Conservation (phyloP, 2,888 invertebrate species). For the Protula sp. region DNA sequence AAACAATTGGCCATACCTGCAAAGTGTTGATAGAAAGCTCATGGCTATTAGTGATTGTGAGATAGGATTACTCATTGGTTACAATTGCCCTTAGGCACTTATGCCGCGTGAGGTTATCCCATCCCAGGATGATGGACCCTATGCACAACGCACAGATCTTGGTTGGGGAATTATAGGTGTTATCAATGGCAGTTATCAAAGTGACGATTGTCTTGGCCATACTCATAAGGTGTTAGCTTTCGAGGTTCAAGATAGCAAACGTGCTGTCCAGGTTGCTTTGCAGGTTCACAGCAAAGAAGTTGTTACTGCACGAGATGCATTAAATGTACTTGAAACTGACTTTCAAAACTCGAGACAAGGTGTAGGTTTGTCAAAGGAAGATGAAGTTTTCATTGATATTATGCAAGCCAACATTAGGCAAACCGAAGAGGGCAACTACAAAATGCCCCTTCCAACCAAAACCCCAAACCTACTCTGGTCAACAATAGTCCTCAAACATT, state of each 20-base stretch:
- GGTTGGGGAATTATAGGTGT: not conserved
- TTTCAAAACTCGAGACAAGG: conserved; percentile 6
- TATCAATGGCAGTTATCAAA: too few relatives aligned
- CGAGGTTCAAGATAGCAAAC: too few relatives aligned
- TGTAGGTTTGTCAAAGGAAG: not conserved
- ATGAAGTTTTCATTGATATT: not conserved
- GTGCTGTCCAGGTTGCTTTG: not conserved
- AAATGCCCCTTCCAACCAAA: conserved; percentile 2
- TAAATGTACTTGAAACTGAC: conserved; percentile 7
- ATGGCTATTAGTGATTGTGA: not conserved
- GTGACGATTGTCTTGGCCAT: too few relatives aligned
- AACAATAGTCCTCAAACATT: too few relatives aligned
- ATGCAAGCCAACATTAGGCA: not conserved
- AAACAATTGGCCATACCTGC: not conserved
- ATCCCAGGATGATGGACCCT: not conserved
- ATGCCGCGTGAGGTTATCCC: not conserved
- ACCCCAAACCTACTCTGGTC: not conserved
- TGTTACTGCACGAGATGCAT: not conserved
- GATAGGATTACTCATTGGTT: not conserved
- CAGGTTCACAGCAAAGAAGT: not conserved
- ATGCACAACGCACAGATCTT: not conserved
- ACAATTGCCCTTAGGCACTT: not conserved
- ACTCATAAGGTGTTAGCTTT: too few relatives aligned
- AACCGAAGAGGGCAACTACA: not conserved
- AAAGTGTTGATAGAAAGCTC: not conserved